A percentile compares a stretch with the other conserved stretches of the same genome.
phyloP scores from a whole-genome alignment of 2,797 vertebrate species.

The Oreonectes daqikongensis region DNA sequence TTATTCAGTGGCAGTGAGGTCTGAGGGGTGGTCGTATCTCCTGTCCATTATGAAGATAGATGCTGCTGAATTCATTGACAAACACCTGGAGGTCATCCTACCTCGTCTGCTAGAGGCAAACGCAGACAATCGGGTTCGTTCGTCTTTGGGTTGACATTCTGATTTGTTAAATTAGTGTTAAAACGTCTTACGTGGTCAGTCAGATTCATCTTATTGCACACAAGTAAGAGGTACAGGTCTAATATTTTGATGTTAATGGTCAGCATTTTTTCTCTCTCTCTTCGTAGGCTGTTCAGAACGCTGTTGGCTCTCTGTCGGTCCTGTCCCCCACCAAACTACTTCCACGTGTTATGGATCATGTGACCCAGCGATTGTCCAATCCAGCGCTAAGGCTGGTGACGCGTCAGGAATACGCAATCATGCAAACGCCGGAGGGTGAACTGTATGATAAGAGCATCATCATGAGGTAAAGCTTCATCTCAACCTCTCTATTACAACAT shows the following conservation, averaged over 20 bases:
- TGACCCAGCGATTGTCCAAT: slow-evolving; percentile 80
- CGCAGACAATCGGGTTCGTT: slow-evolving; percentile 81
- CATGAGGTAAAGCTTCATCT: slow-evolving; percentile 79
- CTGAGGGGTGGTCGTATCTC: slow-evolving; percentile 85
- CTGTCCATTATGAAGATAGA: slow-evolving; percentile 89
- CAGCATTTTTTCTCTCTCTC: background rate
- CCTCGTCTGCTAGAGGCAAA: slow-evolving; percentile 80
- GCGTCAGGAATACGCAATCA: slow-evolving; percentile 90
- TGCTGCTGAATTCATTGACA: slow-evolving; percentile 84
- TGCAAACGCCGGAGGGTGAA: slow-evolving; percentile 89
- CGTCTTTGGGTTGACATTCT: background rate
- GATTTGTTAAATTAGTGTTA: background rate
- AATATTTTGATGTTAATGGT: too few species aligned
- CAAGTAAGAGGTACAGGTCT: too few species aligned
- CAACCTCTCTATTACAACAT: background rate
- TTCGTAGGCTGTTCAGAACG: slow-evolving; percentile 86
- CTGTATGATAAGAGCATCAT: slow-evolving; percentile 94
- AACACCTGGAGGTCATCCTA: slow-evolving; percentile 84
- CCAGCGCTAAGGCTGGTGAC: slow-evolving; percentile 85
- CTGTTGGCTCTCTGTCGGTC: slow-evolving; percentile 83
- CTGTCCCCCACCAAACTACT: slow-evolving; percentile 87
- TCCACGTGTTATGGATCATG: slow-evolving; percentile 82
- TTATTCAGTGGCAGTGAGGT: slow-evolving; percentile 77
- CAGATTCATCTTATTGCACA: background rate
- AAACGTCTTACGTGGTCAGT: too few species aligned